Base-by-base conservation (phyloP, 1,140 invertebrate species). In the Bombus sibiricus region DNA sequence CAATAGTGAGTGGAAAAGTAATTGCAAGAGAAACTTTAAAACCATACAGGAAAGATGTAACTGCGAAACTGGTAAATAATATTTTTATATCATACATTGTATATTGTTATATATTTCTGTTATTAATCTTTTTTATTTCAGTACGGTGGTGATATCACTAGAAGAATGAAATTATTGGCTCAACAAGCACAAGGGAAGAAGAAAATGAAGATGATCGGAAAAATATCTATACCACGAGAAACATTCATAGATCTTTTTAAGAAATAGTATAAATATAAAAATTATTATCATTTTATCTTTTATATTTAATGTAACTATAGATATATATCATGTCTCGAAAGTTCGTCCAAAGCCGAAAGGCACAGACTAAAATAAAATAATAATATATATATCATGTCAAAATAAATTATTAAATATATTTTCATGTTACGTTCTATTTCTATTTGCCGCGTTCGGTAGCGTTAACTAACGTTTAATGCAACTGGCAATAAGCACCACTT, bases 241-340 rank as follows among this genome's bases (percentile, higher is more conserved):
- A 98, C 98, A 22, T 99, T 99, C 95, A 98, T 99, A 88, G 97
- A 98, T 95, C 97, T 99, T 83, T 94, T 99, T 9, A 98, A 98
- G 94, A 97, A 96, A 96, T 98, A 96, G 95, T 85, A 79, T 12
- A 39, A 68, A 3, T 80, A 28, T 0, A 34, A 80, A 69, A 53
- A 69, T 59, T 39, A 75, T 53, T 53, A 53, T 53, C 28, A 28
- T 53, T 41, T 59, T 10, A 34, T 18, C 22, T 64, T 47, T 81
- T 59, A 39, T 59, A 64, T 64, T 47, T 43, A 64, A 74, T 64
- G 18, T 18, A 43, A n/a, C 13, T 59, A 12, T 41, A 25, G 22
- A 39, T n/a, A n/a, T n/a, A n/a, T n/a, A n/a, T n/a, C n/a, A n/a
- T n/a, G n/a, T n/a, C n/a, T n/a, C n/a, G n/a, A n/a, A n/a, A n/a